Evolutionary conservation across 2,888 invertebrate genomes (phyloP).

Genomic region (Xestia c-nigrum): DNA sequence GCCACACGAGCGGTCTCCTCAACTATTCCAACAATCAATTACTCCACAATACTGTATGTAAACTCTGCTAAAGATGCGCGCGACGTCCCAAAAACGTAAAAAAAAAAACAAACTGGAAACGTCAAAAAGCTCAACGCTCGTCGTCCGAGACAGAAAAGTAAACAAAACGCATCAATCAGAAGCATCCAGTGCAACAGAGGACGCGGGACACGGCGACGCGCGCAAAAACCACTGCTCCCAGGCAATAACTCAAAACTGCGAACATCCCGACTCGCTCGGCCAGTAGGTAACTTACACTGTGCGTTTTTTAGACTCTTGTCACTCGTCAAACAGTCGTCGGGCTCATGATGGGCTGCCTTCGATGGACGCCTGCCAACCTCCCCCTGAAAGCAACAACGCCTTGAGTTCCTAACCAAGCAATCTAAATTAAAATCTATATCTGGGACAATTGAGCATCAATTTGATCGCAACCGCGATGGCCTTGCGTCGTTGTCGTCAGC

Average conservation of each 20-base stretch:
- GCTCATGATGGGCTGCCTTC: constrained; percentile 88
- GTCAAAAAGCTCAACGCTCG: constrained; percentile 69
- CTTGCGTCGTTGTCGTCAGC: constrained; percentile 68
- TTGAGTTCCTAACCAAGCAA: constrained; percentile 43
- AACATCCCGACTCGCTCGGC: constrained; percentile 75
- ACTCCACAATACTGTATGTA: constrained; percentile 64
- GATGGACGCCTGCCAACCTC: constrained; percentile 89
- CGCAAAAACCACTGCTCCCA: constrained; percentile 74
- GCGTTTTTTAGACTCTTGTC: constrained; percentile 87
- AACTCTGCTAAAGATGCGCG: constrained; percentile 61
- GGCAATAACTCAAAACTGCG: constrained; percentile 87
- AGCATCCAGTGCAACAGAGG: constrained; percentile 63
- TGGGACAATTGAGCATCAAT: constrained; percentile 62
- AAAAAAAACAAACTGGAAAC: constrained; percentile 67
- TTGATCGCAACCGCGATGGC: constrained; percentile 43
- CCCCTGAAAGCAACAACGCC: constrained; percentile 62
- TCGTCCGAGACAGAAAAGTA: constrained; percentile 74
- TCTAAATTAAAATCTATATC: constrained; percentile 55
- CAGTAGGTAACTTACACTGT: constrained; percentile 85
- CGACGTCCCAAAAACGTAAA: constrained; percentile 65
- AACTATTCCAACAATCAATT: constrained; percentile 63
- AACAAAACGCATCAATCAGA: constrained; percentile 82
- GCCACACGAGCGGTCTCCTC: constrained; percentile 54
- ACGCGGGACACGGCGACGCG: constrained; percentile 63
- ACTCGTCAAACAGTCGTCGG: constrained; percentile 88